These are phyloP conservation scores for Thalassoma bifasciatum DNA, from an alignment of 2,113 vertebrate species.

Conservation along the genomic window DNA sequence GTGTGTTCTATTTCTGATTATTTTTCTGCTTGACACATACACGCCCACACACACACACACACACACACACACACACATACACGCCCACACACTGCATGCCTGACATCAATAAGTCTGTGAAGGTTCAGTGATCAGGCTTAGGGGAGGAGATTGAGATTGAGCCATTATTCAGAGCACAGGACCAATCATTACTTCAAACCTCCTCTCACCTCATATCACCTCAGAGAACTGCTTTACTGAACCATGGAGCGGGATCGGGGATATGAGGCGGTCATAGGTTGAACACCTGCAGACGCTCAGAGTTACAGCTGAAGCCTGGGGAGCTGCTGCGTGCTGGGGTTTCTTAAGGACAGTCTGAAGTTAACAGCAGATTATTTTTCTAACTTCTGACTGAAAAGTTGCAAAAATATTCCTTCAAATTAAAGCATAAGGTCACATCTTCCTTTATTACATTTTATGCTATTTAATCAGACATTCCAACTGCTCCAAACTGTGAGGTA, in stretches of 20 bases:
- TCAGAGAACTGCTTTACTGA: background rate
- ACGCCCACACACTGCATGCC: no score
- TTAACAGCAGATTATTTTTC: background rate
- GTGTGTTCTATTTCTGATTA: no score
- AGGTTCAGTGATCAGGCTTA: no score
- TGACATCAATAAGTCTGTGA: no score
- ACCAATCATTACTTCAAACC: background rate
- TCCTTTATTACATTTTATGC: background rate
- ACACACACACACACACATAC: no score
- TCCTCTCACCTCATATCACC: background rate
- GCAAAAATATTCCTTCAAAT: background rate
- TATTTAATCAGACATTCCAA: background rate
- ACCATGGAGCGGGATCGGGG: background rate
- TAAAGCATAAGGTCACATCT: background rate
- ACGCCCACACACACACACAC: no score
- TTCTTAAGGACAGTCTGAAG: background rate
- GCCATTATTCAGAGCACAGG: conserved; percentile 22
- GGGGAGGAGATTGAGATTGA: no score
- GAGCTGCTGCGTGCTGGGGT: no score
- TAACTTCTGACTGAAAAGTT: background rate
- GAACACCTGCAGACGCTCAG: background rate
- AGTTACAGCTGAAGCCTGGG: background rate
- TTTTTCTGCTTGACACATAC: no score
- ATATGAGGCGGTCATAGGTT: background rate
- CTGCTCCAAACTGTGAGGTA: no score